A percentile compares a stretch with the other conserved stretches of the same genome.
Evolutionary conservation across 2,888 invertebrate species (phyloP).

Genomic region (Cerastis leucographa): DNA sequence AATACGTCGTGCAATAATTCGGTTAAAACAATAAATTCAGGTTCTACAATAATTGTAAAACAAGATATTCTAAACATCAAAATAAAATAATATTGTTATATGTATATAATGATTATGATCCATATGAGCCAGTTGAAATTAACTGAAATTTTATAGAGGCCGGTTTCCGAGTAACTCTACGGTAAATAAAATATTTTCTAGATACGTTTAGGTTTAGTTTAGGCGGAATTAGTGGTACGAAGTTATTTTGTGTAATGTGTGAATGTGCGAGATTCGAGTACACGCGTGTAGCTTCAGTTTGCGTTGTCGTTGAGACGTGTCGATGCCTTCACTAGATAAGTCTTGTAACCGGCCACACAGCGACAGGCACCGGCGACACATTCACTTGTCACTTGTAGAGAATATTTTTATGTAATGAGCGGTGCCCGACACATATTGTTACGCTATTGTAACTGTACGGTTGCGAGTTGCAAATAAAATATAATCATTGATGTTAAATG

Average conservation of each 20-base stretch:
- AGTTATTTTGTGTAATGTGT: conserved; percentile 84
- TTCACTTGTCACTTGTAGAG: conserved; percentile 64
- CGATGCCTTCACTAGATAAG: conserved; percentile 84
- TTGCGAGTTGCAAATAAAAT: conserved; percentile 72
- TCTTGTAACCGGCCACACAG: conserved; percentile 68
- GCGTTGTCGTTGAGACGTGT: conserved; percentile 79
- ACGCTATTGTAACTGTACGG: conserved; percentile 71
- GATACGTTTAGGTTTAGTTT: conserved; percentile 85
- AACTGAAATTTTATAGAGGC: conserved; percentile 65
- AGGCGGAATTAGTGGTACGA: conserved; percentile 84
- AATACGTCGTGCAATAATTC: conserved; percentile 70
- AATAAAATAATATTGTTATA: conserved; percentile 81
- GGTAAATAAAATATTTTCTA: conserved; percentile 75
- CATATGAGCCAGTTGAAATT: conserved; percentile 76
- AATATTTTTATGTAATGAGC: conserved; percentile 65
- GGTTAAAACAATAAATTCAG: conserved; percentile 51
- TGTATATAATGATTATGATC: conserved; percentile 87
- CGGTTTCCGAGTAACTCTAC: conserved; percentile 64
- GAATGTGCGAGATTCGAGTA: conserved; percentile 77
- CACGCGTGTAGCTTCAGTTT: conserved; percentile 80
- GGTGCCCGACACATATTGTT: conserved; percentile 70
- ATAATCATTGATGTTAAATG: conserved; percentile 78
- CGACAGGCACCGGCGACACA: conserved; percentile 47
- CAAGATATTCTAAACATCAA: conserved; percentile 60
- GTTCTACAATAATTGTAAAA: conserved; percentile 40